phyloP scores from a whole-genome alignment of 1,140 invertebrate genomes.

The Diachasma alloeum region DNA sequence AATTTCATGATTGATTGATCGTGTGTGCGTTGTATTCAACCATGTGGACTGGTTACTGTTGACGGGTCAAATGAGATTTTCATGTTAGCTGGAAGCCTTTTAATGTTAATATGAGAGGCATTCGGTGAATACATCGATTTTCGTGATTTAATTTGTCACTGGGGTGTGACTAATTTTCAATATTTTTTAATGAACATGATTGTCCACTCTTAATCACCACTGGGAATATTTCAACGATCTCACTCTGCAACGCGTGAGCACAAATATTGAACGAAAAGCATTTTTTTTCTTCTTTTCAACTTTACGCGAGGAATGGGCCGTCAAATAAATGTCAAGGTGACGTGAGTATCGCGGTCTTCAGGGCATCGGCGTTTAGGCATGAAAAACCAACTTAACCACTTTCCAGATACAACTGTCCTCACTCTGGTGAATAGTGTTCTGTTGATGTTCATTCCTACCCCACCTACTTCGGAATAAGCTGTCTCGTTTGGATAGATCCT shows the following conservation, averaged over 20 bases:
- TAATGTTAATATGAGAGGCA: background rate
- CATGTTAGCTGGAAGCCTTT: background rate
- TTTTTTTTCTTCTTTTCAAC: no score
- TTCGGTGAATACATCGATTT: background rate
- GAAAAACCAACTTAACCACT: background rate
- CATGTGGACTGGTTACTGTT: background rate
- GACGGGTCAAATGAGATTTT: background rate
- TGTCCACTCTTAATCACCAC: background rate
- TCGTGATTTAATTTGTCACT: background rate
- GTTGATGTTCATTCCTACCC: background rate
- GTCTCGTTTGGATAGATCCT: background rate
- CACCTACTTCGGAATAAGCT: background rate
- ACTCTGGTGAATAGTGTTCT: background rate
- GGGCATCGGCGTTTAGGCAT: background rate
- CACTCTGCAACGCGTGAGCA: no score
- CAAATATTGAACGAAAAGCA: no score
- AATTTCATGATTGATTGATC: background rate
- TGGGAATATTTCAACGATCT: background rate
- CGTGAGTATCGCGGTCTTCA: no score
- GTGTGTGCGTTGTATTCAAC: background rate
- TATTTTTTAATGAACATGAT: background rate
- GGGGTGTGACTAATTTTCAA: background rate
- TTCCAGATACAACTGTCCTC: background rate
- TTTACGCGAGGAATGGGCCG: no score
- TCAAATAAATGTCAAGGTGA: no score